Conservation (phyloP, 2,113 vertebrate species). For the Phylloscopus trochilus region DNA sequence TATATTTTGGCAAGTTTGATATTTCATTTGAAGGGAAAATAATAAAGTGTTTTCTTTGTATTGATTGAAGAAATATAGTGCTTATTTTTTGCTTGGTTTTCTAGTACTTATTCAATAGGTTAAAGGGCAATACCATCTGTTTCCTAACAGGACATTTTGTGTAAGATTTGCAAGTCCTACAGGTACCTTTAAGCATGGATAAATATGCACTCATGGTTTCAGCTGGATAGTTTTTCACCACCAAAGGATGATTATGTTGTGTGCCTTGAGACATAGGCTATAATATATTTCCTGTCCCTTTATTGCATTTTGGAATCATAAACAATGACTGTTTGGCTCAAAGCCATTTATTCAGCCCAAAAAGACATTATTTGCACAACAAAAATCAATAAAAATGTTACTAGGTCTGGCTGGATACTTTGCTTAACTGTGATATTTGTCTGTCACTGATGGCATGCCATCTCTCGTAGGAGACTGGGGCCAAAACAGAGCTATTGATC, state of each 20-base stretch:
- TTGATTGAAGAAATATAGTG: conserved; percentile 81
- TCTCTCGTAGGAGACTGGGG: conserved; percentile 92
- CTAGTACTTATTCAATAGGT: conserved; percentile 80
- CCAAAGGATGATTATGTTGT: conserved; percentile 90
- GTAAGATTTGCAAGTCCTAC: conserved; percentile 85
- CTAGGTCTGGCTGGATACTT: conserved; percentile 87
- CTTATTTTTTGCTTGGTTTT: conserved; percentile 77
- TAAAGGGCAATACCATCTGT: conserved; percentile 79
- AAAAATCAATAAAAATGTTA: conserved; percentile 98
- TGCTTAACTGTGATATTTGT: conserved; percentile 97
- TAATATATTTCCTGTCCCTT: conserved; percentile 97
- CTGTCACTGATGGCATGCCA: conserved; percentile 97
- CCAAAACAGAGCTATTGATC: conserved; percentile 98
- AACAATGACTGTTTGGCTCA: conserved; percentile 97
- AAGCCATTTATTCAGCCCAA: conserved; percentile 98
- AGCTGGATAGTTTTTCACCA: conserved; percentile 85
- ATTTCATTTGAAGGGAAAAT: conserved; percentile 75
- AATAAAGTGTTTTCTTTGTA: conserved; percentile 77
- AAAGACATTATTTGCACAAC: conserved; percentile 97
- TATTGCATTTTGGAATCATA: conserved; percentile 96
- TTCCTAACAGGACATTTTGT: conserved; percentile 81
- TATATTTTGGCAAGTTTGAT: conserved; percentile 67
- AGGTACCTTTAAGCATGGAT: conserved; percentile 83
- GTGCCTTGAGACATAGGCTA: conserved; percentile 91
- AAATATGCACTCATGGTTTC: conserved; percentile 83